These are phyloP conservation scores for Alosa alosa DNA, from an alignment of 2,113 vertebrate genomes.

Conservation along the genomic window DNA sequence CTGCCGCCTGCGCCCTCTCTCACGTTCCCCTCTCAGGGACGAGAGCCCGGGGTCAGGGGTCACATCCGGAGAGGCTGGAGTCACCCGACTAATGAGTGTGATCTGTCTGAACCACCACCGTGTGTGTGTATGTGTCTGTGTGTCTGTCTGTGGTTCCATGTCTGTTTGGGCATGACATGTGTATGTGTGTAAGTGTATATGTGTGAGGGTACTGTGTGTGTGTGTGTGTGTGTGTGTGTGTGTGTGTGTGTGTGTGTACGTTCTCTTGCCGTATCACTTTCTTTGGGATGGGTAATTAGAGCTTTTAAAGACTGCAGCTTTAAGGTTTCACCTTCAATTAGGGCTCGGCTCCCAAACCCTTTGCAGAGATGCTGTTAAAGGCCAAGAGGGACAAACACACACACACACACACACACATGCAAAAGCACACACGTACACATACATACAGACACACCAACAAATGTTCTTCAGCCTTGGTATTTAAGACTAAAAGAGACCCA, in stretches of 20 bases:
- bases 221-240: background rate
- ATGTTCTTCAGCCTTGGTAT: background rate
- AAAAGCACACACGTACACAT: background rate
- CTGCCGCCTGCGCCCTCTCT: background rate
- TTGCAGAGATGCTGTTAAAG: background rate
- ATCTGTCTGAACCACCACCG: background rate
- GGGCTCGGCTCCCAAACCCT: conserved; percentile 1
- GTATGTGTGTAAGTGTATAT: background rate
- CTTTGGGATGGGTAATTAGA: conserved; percentile 52
- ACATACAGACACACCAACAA: background rate
- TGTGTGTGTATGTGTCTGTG: background rate
- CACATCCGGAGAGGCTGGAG: conserved; percentile 58
- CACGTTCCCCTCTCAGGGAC: conserved; percentile 22
- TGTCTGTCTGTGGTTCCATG: background rate
- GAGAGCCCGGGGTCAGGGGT: conserved; percentile 54
- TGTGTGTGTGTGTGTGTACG: background rate
- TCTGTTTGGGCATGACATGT: background rate
- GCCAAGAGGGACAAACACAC: background rate
- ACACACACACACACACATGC: background rate
- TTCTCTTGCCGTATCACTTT: background rate
- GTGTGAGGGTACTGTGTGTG: background rate
- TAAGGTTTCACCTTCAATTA: conserved; percentile 47
- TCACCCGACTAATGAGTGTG: conserved; percentile 34
- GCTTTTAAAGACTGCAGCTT: conserved; percentile 17
- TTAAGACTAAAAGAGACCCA: background rate